phyloP scores from a whole-genome alignment of 2,113 vertebrate genomes.

The Sarotherodon lohbergeri region DNA sequence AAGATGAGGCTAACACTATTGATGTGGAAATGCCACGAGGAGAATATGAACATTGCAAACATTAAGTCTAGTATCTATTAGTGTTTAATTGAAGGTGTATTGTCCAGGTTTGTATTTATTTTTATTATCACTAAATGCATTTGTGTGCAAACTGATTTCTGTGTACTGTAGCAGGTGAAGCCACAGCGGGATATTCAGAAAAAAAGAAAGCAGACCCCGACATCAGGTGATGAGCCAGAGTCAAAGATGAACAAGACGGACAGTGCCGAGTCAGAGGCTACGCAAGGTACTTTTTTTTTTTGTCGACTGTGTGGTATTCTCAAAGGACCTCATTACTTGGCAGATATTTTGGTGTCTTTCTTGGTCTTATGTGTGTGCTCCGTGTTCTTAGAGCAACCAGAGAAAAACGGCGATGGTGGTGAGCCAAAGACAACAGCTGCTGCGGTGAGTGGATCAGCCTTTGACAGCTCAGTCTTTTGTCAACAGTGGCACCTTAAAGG shows the following conservation, averaged over 20 bases:
- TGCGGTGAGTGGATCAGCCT: constrained; percentile 26
- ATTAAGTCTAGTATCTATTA: background rate
- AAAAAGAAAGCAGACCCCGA: constrained; percentile 67
- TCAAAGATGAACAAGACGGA: constrained; percentile 69
- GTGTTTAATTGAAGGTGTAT: background rate
- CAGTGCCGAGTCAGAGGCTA: background rate
- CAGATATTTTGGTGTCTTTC: background rate
- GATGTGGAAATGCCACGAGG: background rate
- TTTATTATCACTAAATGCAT: background rate
- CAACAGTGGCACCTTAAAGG: background rate
- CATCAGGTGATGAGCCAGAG: constrained; percentile 62
- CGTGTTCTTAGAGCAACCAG: constrained; percentile 11
- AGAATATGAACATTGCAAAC: background rate
- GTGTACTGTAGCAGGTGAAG: constrained; percentile 55
- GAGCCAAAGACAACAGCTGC: constrained; percentile 20
- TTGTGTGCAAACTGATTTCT: background rate
- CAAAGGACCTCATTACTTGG: background rate
- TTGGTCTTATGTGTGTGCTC: background rate
- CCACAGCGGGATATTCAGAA: constrained; percentile 66
- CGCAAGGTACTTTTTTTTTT: constrained; percentile 18
- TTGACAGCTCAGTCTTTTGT: background rate
- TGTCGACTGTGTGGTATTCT: background rate
- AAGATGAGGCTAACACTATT: background rate
- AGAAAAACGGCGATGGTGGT: constrained; percentile 27
- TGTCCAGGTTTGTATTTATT: background rate